Evolutionary conservation across 2,888 invertebrate species (phyloP).

Genomic region (Campoplex capitator): DNA sequence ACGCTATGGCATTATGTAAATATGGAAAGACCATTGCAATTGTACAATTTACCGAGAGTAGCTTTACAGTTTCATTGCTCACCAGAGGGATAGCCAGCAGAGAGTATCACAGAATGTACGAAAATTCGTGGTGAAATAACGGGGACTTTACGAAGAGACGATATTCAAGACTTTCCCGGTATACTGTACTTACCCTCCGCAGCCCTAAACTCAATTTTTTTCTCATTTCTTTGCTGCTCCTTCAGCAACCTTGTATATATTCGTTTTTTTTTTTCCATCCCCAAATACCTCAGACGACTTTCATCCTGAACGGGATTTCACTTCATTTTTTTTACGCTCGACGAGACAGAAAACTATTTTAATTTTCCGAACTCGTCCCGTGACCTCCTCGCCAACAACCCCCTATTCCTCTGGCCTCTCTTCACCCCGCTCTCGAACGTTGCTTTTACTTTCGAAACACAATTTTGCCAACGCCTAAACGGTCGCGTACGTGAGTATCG

Average conservation of each 20-base stretch:
- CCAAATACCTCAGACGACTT: slow-evolving; percentile 43
- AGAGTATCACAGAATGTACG: slow-evolving; percentile 38
- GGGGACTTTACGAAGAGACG: background rate
- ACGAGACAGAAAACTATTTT: slow-evolving; percentile 66
- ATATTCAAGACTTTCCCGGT: slow-evolving; percentile 15
- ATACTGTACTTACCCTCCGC: slow-evolving; percentile 60
- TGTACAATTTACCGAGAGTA: slow-evolving; percentile 82
- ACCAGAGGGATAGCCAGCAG: slow-evolving; percentile 65
- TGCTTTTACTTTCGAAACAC: no score
- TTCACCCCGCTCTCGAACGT: no score
- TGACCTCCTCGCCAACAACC: background rate
- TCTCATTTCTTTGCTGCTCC: slow-evolving; percentile 22
- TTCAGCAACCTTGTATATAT: slow-evolving; percentile 42
- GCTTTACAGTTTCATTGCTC: slow-evolving; percentile 82
- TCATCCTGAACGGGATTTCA: background rate
- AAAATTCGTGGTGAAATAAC: slow-evolving; percentile 8
- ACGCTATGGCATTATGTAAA: slow-evolving; percentile 81
- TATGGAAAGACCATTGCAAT: slow-evolving; percentile 83
- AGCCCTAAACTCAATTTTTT: slow-evolving; percentile 37
- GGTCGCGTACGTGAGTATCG: no score
- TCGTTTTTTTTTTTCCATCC: slow-evolving; percentile 15
- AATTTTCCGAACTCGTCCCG: no score
- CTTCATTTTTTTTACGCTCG: slow-evolving; percentile 30
- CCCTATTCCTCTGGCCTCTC: background rate
- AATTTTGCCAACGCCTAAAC: no score